Base-by-base conservation (phyloP, 2,797 vertebrate genomes). In the Coccyzus lansbergi region DNA sequence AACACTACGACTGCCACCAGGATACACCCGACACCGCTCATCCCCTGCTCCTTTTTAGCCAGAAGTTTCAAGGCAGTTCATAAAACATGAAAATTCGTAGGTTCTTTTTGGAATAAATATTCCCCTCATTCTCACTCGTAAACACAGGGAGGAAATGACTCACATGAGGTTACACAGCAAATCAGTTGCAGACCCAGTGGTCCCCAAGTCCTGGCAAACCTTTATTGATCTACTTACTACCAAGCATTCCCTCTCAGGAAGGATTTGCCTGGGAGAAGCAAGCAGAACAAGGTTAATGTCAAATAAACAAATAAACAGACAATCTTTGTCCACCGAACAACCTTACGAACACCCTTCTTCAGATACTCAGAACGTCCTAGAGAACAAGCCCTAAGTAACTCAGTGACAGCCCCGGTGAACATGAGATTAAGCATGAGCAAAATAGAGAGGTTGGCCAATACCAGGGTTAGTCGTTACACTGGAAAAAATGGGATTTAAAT, bases 21-120 rank as follows among this genome's bases (percentile, higher is more conserved):
- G 1, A 9, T 1, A 16, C 6, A 2, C 2, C 74, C 58, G 40
- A 1, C 3, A 0, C 0, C 1, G 3, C 34, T 56, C 6, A 0
- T 12, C 76, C 70, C 38, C 4, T 38, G 12, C 44, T 26, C 38
- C 80, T 74, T 40, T 40, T 68, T 13, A n/a, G 49, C n/a, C 81
- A 71, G 18, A 38, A 62, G 52, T 3, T 56, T 53, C 51, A 9
- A 53, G 33, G 25, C 7, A 0, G 56, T 75, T 49, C 60, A 51
- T 26, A 52, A 28, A 69, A 56, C 0, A 0, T 26, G 40, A 67
- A 69, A 58, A 69, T 15, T 0, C 0, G 0, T 4, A 76, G 65
- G 29, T 14, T 21, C 28, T 34, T 63, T 16, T 49, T 44, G 85
- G 40, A 70, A 68, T 15, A 83, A 76, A 77, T 10, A 48, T 29